Base-by-base conservation (phyloP, 2,797 vertebrate species). In the Urosaurus nigricauda region DNA sequence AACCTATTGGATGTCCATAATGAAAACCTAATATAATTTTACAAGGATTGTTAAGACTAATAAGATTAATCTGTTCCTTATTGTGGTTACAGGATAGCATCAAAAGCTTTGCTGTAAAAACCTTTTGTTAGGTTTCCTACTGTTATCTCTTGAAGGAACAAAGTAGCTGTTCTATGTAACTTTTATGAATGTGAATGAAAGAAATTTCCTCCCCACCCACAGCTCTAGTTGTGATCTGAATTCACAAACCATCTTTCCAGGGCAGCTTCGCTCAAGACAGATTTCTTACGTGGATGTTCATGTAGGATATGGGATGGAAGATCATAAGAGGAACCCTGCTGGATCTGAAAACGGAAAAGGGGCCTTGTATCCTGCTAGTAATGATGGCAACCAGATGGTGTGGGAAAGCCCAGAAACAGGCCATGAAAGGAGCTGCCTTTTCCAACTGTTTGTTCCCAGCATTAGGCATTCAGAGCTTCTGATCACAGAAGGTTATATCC, bases 51-150 rank as follows among this genome's bases (percentile, higher is more conserved):
- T 70, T 79, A 68, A 73, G n/a, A 53, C 35, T 80, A 87, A 37
- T 84, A 65, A 35, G 29, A 84, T 88, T 58, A 70, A 81, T 82
- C 79, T 43, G 70, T 82, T 85, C 70, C 75, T 82, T 70, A 85
- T 70, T 80, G 65, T n/a, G 56, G 78, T 75, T 84, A 14, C 60
- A 68, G 58, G 60, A 80, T 60, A 80, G 68, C 11, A 11, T 51
- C 26, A n/a, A 81, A 87, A 7, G 32, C 13, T 82, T 11, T 68
- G 58, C 16, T 16, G 12, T 85, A 81, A 35, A 81, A 75, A 19
- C 40, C 47, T 29, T 90, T 82, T 32, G n/a, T 68, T 68, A 70
- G 24, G 12, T 70, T 88, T 60, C 32, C 73, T 82, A 71, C 68
- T 58, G 47, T 43, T 29, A 63, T 85, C 73, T 47, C 7, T 56